Conservation (phyloP, 2,113 vertebrate genomes). For the Pteropus alecto region DNA sequence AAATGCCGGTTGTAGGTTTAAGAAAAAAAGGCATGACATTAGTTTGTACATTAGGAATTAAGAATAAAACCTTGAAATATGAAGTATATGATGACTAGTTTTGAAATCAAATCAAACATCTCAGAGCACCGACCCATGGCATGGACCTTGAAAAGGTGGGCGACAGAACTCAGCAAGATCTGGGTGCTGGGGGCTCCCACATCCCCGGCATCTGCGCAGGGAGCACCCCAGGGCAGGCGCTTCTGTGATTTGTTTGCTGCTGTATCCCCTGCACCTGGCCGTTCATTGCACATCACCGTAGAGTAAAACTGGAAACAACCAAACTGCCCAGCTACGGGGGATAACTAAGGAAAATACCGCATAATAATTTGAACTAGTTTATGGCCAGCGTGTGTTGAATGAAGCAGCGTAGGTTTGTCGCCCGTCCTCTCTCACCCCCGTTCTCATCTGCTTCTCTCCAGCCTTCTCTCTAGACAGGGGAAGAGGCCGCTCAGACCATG, state of each 20-base stretch:
- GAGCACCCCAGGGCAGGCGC: neutral
- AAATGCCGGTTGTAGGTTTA: neutral
- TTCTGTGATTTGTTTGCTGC: neutral
- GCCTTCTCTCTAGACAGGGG: neutral
- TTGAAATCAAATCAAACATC: neutral
- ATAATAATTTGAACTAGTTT: neutral
- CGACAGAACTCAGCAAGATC: neutral
- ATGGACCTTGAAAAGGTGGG: neutral
- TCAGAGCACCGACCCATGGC: neutral
- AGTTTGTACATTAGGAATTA: neutral
- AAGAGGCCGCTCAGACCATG: neutral
- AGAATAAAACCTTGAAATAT: neutral
- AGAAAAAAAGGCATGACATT: neutral
- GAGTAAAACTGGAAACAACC: neutral
- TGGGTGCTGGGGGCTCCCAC: neutral
- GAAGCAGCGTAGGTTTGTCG: neutral
- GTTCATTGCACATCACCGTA: neutral
- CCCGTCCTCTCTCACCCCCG: neutral
- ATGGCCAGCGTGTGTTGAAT: neutral
- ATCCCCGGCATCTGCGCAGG: rapidly evolving
- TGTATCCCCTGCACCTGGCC: neutral
- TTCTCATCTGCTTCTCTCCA: neutral
- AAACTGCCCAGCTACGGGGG: neutral
- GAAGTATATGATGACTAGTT: neutral
- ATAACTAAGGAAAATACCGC: neutral